Evolutionary conservation across 2,888 invertebrate species (phyloP).

Genomic region (Nymphalis urticae): DNA sequence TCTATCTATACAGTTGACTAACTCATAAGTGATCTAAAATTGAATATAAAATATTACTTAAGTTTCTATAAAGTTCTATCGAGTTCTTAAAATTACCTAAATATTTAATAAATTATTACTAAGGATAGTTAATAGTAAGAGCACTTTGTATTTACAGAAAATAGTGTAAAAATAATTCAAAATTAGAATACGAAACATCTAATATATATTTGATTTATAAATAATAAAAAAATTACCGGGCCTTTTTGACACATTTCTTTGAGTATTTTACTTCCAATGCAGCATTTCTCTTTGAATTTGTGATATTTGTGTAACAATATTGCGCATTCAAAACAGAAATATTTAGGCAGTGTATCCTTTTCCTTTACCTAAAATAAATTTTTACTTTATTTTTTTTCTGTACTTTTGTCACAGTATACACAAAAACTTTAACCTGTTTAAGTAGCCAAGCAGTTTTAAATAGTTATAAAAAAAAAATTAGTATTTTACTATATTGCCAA

Average conservation of each 20-base stretch:
- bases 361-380: slow-evolving; percentile 50
- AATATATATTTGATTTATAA: not conserved
- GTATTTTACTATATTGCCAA: no score
- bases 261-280: slow-evolving; percentile 53
- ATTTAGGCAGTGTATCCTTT: slow-evolving; percentile 58
- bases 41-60: not conserved
- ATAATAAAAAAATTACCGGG: slow-evolving; percentile 46
- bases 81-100: no score
- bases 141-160: no score
- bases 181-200: no score
- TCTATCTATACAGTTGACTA: slow-evolving; percentile 56
- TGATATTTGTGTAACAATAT: slow-evolving; percentile 62
- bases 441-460: no score
- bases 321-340: slow-evolving; percentile 68
- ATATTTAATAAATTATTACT: no score
- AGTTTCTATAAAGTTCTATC: no score
- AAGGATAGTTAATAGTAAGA: no score
- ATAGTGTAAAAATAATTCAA: no score
- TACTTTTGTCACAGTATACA: no score
- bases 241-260: slow-evolving; percentile 56
- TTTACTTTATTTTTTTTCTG: not conserved
- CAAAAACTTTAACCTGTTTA: not conserved
- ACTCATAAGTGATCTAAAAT: slow-evolving; percentile 54
- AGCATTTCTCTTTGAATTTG: slow-evolving; percentile 67
- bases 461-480: no score